phyloP scores from a whole-genome alignment of 1,140 invertebrate species.

The Musca vetustissima region DNA sequence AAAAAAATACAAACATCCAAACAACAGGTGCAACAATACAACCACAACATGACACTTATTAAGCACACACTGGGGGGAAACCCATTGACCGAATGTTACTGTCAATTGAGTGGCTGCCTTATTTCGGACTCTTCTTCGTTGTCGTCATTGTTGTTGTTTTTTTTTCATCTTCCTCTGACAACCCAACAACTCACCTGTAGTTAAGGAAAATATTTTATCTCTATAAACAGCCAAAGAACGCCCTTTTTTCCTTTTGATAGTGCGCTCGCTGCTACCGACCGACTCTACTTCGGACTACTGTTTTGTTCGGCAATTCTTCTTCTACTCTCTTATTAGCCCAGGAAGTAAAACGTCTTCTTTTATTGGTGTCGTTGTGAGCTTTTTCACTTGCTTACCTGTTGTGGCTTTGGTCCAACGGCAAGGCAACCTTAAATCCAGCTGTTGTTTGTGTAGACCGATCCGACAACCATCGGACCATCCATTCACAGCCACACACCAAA shows the following conservation, averaged over 20 bases:
- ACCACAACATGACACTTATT: conserved; percentile 9
- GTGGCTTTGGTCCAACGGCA: conserved; percentile 3
- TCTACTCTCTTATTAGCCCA: neutral
- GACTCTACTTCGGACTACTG: neutral
- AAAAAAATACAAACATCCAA: neutral
- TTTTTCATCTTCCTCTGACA: no score
- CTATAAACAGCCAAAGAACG: neutral
- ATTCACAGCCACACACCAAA: conserved; percentile 12
- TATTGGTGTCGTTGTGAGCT: no score
- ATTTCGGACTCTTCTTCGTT: no score
- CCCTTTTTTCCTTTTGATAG: neutral
- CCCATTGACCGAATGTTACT: no score
- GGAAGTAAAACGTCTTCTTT: no score
- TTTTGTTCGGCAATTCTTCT: neutral
- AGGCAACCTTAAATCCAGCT: neutral
- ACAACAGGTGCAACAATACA: conserved; percentile 12
- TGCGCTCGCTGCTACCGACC: neutral
- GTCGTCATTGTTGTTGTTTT: no score
- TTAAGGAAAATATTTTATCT: conserved; percentile 12
- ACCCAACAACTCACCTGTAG: conserved; percentile 12
- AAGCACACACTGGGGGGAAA: no score
- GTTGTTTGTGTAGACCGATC: no score
- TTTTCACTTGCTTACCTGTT: neutral
- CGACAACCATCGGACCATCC: no score
- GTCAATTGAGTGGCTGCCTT: no score